Evolutionary conservation across 2,888 invertebrate species (phyloP).

Genomic region (Calameuta pallipes): DNA sequence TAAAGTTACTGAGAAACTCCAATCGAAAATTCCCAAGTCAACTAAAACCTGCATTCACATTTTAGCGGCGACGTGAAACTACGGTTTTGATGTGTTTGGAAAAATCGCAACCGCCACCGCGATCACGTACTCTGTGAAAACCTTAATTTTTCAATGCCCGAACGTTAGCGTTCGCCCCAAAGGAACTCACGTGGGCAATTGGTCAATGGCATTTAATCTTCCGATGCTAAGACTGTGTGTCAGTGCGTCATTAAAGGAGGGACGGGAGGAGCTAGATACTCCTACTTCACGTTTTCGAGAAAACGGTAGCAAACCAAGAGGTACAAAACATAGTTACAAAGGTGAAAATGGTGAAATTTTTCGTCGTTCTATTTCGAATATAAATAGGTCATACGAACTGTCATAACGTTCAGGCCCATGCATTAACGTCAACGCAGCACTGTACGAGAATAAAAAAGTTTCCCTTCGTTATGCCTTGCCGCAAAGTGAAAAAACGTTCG

Average conservation of each 20-base stretch:
- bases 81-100: too few species aligned
- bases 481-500: not conserved
- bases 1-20: too few species aligned
- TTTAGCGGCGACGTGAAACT: too few species aligned
- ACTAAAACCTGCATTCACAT: too few species aligned
- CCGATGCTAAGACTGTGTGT: not conserved
- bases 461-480: not conserved
- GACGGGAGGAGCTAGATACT: not conserved
- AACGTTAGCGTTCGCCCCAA: not conserved
- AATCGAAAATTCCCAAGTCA: too few species aligned
- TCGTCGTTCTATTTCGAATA: not conserved
- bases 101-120: too few species aligned
- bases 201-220: not conserved
- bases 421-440: not conserved
- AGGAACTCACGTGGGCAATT: not conserved
- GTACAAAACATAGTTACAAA: not conserved
- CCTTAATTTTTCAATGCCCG: not conserved
- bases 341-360: not conserved
- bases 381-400: not conserved
- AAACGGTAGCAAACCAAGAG: not conserved
- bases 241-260: not conserved
- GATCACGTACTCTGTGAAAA: too few species aligned
- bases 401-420: not conserved
- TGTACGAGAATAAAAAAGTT: not conserved
- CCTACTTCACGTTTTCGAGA: not conserved